Conservation (phyloP, 2,888 invertebrate species). For the Galerucella pusilla region DNA sequence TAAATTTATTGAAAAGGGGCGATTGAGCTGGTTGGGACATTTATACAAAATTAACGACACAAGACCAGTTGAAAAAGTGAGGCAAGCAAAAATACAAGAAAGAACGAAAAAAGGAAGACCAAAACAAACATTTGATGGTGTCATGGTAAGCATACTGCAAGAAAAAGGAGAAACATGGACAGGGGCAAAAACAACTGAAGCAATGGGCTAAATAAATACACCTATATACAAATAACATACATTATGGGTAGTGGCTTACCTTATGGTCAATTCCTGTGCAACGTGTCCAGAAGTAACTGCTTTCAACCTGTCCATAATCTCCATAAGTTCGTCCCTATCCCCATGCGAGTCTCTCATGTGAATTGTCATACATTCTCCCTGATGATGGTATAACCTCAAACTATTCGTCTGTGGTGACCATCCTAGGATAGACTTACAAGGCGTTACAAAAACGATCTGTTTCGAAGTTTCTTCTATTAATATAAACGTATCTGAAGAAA, state of each 20-base stretch:
- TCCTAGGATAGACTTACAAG: slow-evolving; percentile 83
- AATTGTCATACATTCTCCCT: slow-evolving; percentile 90
- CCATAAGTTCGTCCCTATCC: slow-evolving; percentile 77
- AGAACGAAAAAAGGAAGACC: no score
- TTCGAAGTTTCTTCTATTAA: slow-evolving; percentile 85
- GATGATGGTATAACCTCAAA: slow-evolving; percentile 88
- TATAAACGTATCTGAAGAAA: slow-evolving; percentile 89
- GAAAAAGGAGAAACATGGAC: no score
- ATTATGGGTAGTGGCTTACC: slow-evolving; percentile 61
- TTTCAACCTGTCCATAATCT: slow-evolving; percentile 82
- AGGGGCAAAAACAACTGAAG: no score
- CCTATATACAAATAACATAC: slow-evolving; percentile 1
- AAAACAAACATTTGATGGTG: no score
- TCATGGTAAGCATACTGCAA: no score
- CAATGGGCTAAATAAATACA: neutral
- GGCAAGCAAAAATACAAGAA: no score
- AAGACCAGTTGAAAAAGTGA: no score
- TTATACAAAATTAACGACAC: no score
- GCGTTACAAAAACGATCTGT: slow-evolving; percentile 87
- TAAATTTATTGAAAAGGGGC: no score
- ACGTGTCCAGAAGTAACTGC: slow-evolving; percentile 83
- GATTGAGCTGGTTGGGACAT: no score
- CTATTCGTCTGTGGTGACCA: slow-evolving; percentile 71
- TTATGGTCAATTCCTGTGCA: slow-evolving; percentile 81
- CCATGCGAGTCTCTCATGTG: slow-evolving; percentile 77